Evolutionary conservation across 2,888 invertebrate species (phyloP).

Genomic region (Alentia gelatinosa): DNA sequence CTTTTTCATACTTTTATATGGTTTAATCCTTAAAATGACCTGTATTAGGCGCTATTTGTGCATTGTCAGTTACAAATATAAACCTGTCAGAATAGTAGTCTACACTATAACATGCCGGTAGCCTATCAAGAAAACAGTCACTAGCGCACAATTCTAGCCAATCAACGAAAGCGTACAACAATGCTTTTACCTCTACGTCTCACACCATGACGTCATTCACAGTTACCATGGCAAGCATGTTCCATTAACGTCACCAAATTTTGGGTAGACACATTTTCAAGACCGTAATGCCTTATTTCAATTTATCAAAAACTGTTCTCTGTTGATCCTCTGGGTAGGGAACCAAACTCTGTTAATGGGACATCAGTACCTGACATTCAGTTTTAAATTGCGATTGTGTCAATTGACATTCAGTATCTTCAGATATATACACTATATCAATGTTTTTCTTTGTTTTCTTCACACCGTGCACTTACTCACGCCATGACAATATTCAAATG

Average conservation of each 20-base stretch:
- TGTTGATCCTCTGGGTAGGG: neutral
- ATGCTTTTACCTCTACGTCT: neutral
- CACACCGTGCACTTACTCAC: neutral
- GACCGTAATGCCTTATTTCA: too few species aligned
- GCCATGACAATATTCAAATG: neutral
- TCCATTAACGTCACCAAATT: neutral
- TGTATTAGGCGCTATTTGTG: neutral
- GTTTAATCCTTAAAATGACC: neutral
- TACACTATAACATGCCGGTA: neutral
- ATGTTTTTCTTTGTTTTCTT: neutral
- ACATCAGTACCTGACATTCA: neutral
- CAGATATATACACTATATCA: neutral
- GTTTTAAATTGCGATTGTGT: neutral
- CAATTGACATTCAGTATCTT: neutral
- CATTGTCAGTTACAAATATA: conserved; percentile 9
- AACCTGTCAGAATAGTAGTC: neutral
- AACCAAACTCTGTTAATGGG: neutral
- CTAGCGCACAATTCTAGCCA: neutral
- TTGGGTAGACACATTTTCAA: neutral
- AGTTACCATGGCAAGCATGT: neutral
- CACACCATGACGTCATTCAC: neutral
- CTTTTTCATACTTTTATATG: neutral
- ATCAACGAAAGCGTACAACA: conserved; percentile 14
- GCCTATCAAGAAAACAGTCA: neutral
- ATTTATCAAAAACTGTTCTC: neutral